These are phyloP conservation scores for Ptilodon capucinus DNA, from an alignment of 2,888 invertebrate species.

Conservation along the genomic window DNA sequence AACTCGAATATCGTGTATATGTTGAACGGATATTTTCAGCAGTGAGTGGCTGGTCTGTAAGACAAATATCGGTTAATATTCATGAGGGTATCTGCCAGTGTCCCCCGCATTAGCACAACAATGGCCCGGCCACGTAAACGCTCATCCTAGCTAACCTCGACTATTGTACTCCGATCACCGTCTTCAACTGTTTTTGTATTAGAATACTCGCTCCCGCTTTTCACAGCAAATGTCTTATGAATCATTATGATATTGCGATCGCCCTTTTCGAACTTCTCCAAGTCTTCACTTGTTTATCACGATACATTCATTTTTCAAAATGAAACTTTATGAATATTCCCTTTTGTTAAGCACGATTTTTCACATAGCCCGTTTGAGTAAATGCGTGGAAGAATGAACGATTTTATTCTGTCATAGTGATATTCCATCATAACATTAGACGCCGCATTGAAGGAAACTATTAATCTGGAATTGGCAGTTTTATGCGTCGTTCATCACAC, in stretches of 20 bases:
- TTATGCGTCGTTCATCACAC: conserved; percentile 17
- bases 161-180: conserved; percentile 60
- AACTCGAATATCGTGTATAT: conserved; percentile 40
- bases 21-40: conserved; percentile 57
- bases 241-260: conserved; percentile 28
- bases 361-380: neutral
- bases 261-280: conserved; percentile 6
- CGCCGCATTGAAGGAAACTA: conserved; percentile 28
- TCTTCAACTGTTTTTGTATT: conserved; percentile 52
- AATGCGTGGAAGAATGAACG: neutral
- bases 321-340: conserved; percentile 22
- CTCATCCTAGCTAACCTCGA: conserved; percentile 57
- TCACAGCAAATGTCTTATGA: conserved; percentile 29
- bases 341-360: conserved; percentile 1
- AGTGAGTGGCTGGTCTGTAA: conserved; percentile 49
- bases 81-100: conserved; percentile 64
- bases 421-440: conserved; percentile 36
- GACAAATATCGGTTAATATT: conserved; percentile 75
- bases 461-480: conserved; percentile 38
- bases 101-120: conserved; percentile 71
- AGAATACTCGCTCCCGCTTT: conserved; percentile 28
- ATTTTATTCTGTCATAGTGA: conserved; percentile 22
- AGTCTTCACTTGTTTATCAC: conserved; percentile 11
- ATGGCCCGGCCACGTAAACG: conserved; percentile 54
- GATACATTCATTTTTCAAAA: conserved; percentile 24